A percentile compares a stretch with the other conserved stretches of the same genome.
These are phyloP conservation scores for Trichosurus vulpecula DNA, from an alignment of 2,797 vertebrate species.

Conservation along the genomic window DNA sequence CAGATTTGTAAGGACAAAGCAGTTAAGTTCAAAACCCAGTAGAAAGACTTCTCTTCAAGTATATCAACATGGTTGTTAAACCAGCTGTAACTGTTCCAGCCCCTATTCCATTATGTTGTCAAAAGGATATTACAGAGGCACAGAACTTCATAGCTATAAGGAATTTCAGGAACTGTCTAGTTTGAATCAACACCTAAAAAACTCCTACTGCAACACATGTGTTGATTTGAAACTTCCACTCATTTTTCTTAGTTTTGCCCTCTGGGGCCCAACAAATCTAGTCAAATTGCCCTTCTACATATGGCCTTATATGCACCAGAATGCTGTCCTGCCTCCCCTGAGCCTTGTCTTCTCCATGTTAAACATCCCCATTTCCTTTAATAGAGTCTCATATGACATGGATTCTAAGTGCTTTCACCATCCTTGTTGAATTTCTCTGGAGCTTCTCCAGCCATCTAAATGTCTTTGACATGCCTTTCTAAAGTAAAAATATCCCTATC, in stretches of 20 bases:
- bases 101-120: background rate
- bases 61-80: background rate
- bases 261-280: background rate
- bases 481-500: background rate
- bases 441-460: background rate
- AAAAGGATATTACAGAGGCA: background rate
- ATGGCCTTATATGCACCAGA: background rate
- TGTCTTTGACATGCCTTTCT: background rate
- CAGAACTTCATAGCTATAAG: background rate
- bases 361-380: background rate
- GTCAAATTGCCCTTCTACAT: background rate
- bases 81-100: background rate
- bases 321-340: background rate
- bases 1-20: background rate
- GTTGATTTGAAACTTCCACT: background rate
- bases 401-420: background rate
- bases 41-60: background rate
- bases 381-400: background rate
- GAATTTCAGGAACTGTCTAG: background rate
- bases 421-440: background rate
- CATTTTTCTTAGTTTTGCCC: background rate
- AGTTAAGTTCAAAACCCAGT: background rate
- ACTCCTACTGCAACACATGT: background rate
- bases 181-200: background rate
- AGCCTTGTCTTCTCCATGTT: background rate